These are phyloP conservation scores for Tapirus indicus DNA, from an alignment of 2,797 vertebrate species.

Conservation along the genomic window DNA sequence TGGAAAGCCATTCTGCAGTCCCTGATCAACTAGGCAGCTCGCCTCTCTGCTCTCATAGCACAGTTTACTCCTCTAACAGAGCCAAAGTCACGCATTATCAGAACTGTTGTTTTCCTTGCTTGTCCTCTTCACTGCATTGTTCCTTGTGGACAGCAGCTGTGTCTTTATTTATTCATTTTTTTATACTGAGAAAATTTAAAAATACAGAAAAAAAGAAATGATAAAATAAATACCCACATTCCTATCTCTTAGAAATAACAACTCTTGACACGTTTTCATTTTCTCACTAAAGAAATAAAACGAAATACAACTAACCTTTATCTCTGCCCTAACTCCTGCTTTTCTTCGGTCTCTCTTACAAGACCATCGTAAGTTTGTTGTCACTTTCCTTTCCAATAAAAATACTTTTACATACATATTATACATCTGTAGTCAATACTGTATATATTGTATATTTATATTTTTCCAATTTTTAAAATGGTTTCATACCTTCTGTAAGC, in stretches of 20 bases:
- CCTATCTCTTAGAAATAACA: not conserved
- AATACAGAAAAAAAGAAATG: not conserved
- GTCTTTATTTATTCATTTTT: not conserved
- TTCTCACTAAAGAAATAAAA: not conserved
- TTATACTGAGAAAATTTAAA: not conserved
- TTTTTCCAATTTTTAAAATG: constrained; percentile 33
- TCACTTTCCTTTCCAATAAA: constrained; percentile 13
- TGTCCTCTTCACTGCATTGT: not conserved
- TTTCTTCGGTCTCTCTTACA: not conserved
- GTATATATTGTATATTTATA: not conserved
- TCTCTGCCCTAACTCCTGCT: not conserved
- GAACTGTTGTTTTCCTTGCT: not conserved
- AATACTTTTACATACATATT: not conserved
- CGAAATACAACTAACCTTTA: not conserved
- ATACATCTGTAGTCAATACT: not conserved
- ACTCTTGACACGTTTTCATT: not conserved
- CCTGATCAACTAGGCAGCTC: not conserved
- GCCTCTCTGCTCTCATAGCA: not conserved
- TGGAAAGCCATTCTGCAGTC: not conserved
- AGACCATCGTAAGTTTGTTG: not conserved
- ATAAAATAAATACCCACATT: not conserved
- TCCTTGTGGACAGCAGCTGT: not conserved
- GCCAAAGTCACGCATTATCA: not conserved
- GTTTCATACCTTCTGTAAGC: not conserved
- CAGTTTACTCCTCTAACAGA: not conserved